Conservation (phyloP, 2,888 invertebrate species). For the Byasa hedistus region DNA sequence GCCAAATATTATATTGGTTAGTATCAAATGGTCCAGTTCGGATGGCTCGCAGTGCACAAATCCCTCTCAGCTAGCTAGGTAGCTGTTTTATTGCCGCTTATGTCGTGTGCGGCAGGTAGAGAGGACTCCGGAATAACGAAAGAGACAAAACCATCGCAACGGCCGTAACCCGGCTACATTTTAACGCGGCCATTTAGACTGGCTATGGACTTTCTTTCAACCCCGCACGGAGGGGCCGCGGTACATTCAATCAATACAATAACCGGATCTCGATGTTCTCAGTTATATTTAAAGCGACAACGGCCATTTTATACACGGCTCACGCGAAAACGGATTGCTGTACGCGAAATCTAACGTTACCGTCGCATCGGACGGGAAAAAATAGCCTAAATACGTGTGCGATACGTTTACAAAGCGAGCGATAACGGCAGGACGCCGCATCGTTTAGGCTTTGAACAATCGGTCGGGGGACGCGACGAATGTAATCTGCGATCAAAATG, state of each 20-base stretch:
- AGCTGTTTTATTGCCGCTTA: slow-evolving; percentile 39
- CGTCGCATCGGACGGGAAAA: slow-evolving; percentile 72
- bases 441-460: slow-evolving; percentile 72
- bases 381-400: slow-evolving; percentile 76
- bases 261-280: slow-evolving; percentile 38
- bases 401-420: slow-evolving; percentile 63
- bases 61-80: slow-evolving; percentile 34
- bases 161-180: slow-evolving; percentile 46
- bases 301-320: slow-evolving; percentile 30
- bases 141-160: slow-evolving; percentile 62
- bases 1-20: slow-evolving; percentile 11
- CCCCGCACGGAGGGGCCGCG: slow-evolving; percentile 36
- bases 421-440: slow-evolving; percentile 58
- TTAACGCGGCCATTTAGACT: slow-evolving; percentile 58
- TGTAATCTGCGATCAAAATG: slow-evolving; percentile 79
- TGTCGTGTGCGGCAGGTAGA: slow-evolving; percentile 36
- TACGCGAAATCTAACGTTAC: slow-evolving; percentile 46
- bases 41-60: slow-evolving; percentile 29
- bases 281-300: slow-evolving; percentile 31
- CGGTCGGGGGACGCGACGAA: slow-evolving; percentile 60
- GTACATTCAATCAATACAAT: slow-evolving; percentile 66
- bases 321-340: slow-evolving; percentile 40
- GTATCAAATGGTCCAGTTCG: slow-evolving; percentile 16
- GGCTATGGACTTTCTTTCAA: slow-evolving; percentile 53
- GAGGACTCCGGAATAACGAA: slow-evolving; percentile 38